Evolutionary conservation across 2,888 invertebrate species (phyloP), one percentile per base, ranked within the genome.

Genomic region (Panopea generosa): DNA sequence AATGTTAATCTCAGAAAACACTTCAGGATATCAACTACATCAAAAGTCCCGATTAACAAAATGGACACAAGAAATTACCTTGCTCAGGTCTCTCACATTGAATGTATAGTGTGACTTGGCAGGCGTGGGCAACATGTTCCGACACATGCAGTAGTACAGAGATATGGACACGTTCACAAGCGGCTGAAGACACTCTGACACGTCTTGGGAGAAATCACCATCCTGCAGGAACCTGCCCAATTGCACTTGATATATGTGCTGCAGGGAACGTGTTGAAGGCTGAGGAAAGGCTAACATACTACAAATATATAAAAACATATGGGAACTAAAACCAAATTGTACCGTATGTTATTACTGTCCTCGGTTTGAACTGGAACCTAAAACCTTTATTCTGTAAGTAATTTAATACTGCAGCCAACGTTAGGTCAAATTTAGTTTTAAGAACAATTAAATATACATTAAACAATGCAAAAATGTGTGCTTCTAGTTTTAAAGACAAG

Each of bases 61-160:
- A n/a, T n/a, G n/a, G n/a, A n/a, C n/a, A n/a, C n/a, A n/a, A n/a
- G n/a, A n/a, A n/a, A 11, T 26, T 76, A 92, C 91, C 90, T 92
- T 90, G 18, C 91, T 88, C 26, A 92, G 86, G 83, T 92, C 92
- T 62, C 92, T 81, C 43, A 92, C 86, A 77, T 92, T 92, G 77
- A 92, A 92, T n/a, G 91, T 91, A 78, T 92, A 92, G 75, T 92
- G 92, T n/a, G 90, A 90, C 76, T 92, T 92, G 45, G 92, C 87
- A 6, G 92, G 92, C 4, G 92, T 92, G 11, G 92, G 92, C 47
- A 90, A 70, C 90, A 92, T 91, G 61, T 82, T 84, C 24, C 83
- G 77, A 65, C 90, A 88, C 89, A 92, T 91, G 52, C 88, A 85
- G 81, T 92, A 92, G 82, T 91, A 92, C 61, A 92, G 88, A 18